These are phyloP conservation scores for Drosophila ercepeae DNA, from an alignment of 1,140 invertebrate genomes.

Conservation along the genomic window DNA sequence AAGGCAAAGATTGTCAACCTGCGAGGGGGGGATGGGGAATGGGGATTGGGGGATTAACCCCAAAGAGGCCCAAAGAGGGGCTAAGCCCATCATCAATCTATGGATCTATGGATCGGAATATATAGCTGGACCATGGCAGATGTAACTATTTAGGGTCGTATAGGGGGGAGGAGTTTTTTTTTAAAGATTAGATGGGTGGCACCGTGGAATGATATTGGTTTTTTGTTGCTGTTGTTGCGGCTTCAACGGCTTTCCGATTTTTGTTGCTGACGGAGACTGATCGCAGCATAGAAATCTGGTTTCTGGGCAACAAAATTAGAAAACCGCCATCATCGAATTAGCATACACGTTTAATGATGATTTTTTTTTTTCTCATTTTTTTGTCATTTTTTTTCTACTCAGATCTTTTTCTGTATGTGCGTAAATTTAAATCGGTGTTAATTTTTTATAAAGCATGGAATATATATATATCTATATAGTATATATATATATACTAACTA, in stretches of 20 bases:
- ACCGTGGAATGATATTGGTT: neutral
- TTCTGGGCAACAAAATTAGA: slow-evolving; percentile 68
- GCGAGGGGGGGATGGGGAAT: neutral
- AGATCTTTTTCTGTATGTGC: slow-evolving; percentile 28
- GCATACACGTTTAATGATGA: slow-evolving; percentile 80
- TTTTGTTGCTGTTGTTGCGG: too few species aligned
- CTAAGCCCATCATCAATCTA: slow-evolving; percentile 15
- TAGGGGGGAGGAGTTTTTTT: neutral
- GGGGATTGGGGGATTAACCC: neutral
- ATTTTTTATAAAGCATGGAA: slow-evolving; percentile 76
- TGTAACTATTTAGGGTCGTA: slow-evolving; percentile 1
- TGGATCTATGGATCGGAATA: neutral
- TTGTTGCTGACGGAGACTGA: slow-evolving; percentile 30
- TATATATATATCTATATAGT: slow-evolving; percentile 28
- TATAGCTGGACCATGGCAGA: neutral
- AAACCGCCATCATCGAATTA: slow-evolving; percentile 79
- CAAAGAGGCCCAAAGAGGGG: neutral
- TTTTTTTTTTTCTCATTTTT: slow-evolving; percentile 42
- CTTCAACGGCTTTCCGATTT: slow-evolving; percentile 3
- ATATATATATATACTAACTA: slow-evolving; percentile 36
- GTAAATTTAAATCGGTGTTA: slow-evolving; percentile 58
- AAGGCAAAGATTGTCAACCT: slow-evolving; percentile 38
- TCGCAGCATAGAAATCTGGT: slow-evolving; percentile 59
- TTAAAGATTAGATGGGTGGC: neutral
- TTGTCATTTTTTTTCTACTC: neutral